Conservation (phyloP, 2,797 vertebrate genomes). For the Serranus cabrilla region DNA sequence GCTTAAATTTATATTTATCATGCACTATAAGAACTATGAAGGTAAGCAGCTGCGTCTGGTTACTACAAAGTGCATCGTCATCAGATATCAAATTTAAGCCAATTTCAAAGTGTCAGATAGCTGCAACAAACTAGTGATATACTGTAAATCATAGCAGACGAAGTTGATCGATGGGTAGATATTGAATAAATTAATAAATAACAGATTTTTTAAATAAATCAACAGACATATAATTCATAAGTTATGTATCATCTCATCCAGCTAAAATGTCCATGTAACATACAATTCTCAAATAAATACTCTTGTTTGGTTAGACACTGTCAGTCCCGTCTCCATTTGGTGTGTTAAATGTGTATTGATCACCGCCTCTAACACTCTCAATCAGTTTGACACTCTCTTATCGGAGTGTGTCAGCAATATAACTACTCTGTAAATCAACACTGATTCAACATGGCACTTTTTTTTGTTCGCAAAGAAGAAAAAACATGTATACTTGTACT, state of each 20-base stretch:
- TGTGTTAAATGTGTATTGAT: slow-evolving; percentile 64
- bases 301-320: slow-evolving; percentile 61
- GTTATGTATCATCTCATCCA: slow-evolving; percentile 40
- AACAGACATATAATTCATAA: slow-evolving; percentile 61
- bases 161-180: slow-evolving; percentile 45
- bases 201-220: slow-evolving; percentile 70
- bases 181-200: slow-evolving; percentile 76
- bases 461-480: slow-evolving; percentile 34
- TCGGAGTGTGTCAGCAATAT: slow-evolving; percentile 38
- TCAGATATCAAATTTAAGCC: slow-evolving; percentile 64
- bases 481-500: slow-evolving; percentile 15
- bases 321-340: slow-evolving; percentile 66
- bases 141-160: slow-evolving; percentile 54
- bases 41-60: slow-evolving; percentile 63
- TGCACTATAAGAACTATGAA: slow-evolving; percentile 72
- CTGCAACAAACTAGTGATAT: slow-evolving; percentile 55
- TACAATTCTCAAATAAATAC: slow-evolving; percentile 60
- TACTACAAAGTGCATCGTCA: slow-evolving; percentile 71
- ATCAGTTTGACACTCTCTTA: slow-evolving; percentile 41
- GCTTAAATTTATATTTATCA: slow-evolving; percentile 66
- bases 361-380: slow-evolving; percentile 28
- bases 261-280: slow-evolving; percentile 61
- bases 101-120: slow-evolving; percentile 57
- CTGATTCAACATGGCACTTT: slow-evolving; percentile 50
- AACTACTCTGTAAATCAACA: slow-evolving; percentile 52